Evolutionary conservation across 1,140 invertebrate genomes (phyloP).

Genomic region (Myzus persicae): DNA sequence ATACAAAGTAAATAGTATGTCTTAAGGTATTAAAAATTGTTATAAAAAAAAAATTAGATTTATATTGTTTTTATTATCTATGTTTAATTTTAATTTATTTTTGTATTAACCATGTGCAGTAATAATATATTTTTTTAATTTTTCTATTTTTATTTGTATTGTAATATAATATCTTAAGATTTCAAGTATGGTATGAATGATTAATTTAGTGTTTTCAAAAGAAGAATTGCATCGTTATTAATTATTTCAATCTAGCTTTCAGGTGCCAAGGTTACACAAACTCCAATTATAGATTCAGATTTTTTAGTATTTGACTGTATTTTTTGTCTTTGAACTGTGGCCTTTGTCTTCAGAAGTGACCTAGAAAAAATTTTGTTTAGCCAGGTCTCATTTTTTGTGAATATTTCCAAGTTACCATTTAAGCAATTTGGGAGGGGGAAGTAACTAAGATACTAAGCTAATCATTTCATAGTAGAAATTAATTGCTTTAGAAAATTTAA

Average conservation of each 20-base stretch:
- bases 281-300: neutral
- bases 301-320: neutral
- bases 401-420: neutral
- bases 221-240: neutral
- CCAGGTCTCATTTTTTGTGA: neutral
- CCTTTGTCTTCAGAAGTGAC: neutral
- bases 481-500: too few relatives aligned
- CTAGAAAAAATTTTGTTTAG: neutral
- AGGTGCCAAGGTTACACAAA: neutral
- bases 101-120: neutral
- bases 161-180: neutral
- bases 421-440: neutral
- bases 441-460: neutral
- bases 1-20: neutral
- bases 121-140: neutral
- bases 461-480: neutral
- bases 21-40: neutral
- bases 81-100: slow-evolving; percentile 26
- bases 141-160: neutral
- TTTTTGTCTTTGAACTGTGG: neutral
- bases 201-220: neutral
- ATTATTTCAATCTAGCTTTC: neutral
- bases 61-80: neutral
- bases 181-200: neutral
- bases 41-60: neutral